phyloP scores from a whole-genome alignment of 2,888 invertebrate genomes.

The Pandemis corylana region DNA sequence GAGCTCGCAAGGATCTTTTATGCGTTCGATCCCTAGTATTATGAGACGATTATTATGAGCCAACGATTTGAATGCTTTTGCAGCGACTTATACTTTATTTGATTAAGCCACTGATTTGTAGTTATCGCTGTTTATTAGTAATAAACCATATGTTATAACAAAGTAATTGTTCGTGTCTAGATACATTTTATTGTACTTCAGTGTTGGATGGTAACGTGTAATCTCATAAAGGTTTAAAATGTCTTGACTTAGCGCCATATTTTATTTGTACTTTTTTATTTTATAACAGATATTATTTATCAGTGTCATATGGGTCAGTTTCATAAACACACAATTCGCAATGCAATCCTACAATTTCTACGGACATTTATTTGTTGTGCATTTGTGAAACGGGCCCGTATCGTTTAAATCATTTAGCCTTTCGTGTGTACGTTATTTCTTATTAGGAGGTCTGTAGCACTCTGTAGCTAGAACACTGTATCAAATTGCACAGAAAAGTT shows the following conservation, averaged over 20 bases:
- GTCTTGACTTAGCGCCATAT: constrained; percentile 7
- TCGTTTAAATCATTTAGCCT: not conserved
- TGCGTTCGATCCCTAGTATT: not conserved
- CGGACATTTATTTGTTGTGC: not conserved
- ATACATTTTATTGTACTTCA: constrained; percentile 35
- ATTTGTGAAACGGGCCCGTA: not conserved
- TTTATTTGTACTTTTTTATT: not conserved
- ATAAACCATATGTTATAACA: constrained; percentile 23
- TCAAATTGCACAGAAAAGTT: constrained; percentile 58
- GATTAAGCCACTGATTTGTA: not conserved
- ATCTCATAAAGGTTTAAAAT: constrained; percentile 17
- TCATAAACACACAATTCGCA: not conserved
- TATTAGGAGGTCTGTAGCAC: constrained; percentile 67
- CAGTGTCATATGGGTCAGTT: not conserved
- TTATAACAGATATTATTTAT: not conserved
- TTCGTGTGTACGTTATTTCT: constrained; percentile 14
- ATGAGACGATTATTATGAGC: not conserved
- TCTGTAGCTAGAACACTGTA: constrained; percentile 67
- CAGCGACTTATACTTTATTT: not conserved
- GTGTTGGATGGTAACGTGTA: constrained; percentile 32
- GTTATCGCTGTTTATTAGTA: constrained; percentile 14
- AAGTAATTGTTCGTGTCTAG: constrained; percentile 38
- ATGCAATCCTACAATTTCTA: not conserved
- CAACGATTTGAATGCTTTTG: not conserved
- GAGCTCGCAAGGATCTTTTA: not conserved